phyloP scores from a whole-genome alignment of 2,113 vertebrate species.

The Montifringilla adamsi region DNA sequence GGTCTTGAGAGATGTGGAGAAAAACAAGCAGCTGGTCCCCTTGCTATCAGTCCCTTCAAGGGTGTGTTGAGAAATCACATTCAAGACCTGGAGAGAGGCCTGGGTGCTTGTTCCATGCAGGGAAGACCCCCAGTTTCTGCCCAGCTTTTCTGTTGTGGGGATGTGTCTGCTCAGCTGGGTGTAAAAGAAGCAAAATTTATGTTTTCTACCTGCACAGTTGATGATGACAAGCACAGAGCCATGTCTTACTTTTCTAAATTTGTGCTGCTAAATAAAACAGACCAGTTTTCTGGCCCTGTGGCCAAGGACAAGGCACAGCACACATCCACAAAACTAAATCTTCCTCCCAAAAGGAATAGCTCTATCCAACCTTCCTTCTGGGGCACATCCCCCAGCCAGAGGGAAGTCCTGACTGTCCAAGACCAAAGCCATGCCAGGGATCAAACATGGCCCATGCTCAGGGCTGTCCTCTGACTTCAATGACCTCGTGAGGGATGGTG shows the following conservation, averaged over 20 bases:
- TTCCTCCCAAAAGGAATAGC: background rate
- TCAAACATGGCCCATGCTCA: fast-evolving
- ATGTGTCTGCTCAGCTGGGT: background rate
- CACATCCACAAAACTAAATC: background rate
- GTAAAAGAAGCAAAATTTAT: background rate
- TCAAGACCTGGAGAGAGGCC: background rate
- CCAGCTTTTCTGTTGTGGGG: background rate
- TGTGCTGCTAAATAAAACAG: background rate
- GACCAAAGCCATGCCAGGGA: background rate
- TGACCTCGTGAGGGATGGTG: background rate
- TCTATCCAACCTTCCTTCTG: background rate
- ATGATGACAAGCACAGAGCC: background rate
- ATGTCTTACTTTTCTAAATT: background rate
- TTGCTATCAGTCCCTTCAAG: background rate
- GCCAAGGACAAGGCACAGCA: background rate
- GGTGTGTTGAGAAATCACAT: background rate
- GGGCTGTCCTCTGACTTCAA: background rate
- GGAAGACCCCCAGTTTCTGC: background rate
- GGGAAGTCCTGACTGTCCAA: background rate
- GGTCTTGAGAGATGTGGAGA: background rate
- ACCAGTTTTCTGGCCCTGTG: background rate
- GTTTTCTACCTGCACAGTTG: background rate
- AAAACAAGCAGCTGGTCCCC: background rate
- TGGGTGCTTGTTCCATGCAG: background rate
- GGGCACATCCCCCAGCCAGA: background rate